A percentile compares a stretch with the other conserved stretches of the same genome.
These are phyloP conservation scores for Acronicta leporina DNA, from an alignment of 2,888 invertebrate genomes.

Conservation along the genomic window DNA sequence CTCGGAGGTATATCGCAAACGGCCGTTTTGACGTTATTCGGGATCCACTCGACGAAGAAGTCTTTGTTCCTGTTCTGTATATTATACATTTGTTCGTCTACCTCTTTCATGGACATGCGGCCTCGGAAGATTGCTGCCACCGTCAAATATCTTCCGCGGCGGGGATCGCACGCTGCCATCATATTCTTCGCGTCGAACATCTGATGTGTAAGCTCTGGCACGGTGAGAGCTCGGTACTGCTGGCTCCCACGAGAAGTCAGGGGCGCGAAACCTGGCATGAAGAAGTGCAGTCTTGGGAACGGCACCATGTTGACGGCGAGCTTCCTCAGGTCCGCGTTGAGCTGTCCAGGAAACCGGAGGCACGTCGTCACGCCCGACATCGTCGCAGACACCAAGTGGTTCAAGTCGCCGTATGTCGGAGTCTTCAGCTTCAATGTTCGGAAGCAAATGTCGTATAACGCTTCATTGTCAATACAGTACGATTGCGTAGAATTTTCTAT, in stretches of 20 bases:
- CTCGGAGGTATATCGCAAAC: constrained; percentile 94
- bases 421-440: constrained; percentile 91
- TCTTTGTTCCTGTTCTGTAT: constrained; percentile 93
- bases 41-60: constrained; percentile 94
- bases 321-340: constrained; percentile 92
- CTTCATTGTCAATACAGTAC: constrained; percentile 93
- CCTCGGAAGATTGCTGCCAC: constrained; percentile 96
- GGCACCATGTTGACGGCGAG: constrained; percentile 89
- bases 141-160: constrained; percentile 95
- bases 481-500: constrained; percentile 91
- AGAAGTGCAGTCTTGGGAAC: constrained; percentile 91
- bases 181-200: constrained; percentile 98
- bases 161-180: constrained; percentile 98
- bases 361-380: constrained; percentile 84
- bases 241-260: constrained; percentile 94
- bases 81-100: constrained; percentile 94
- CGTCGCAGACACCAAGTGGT: constrained; percentile 81
- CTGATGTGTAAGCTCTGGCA: constrained; percentile 96
- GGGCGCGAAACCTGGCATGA: constrained; percentile 90
- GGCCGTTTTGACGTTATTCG: constrained; percentile 93
- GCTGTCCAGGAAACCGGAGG: constrained; percentile 79
- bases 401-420: constrained; percentile 94
- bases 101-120: constrained; percentile 97
- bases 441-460: constrained; percentile 94
- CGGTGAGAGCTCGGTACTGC: constrained; percentile 95